Percentiles rank a stretch among this genome's conserved stretches.
These are phyloP conservation scores for Disparrhopalites patrizii DNA, from an alignment of 2,888 invertebrate genomes.

Conservation along the genomic window DNA sequence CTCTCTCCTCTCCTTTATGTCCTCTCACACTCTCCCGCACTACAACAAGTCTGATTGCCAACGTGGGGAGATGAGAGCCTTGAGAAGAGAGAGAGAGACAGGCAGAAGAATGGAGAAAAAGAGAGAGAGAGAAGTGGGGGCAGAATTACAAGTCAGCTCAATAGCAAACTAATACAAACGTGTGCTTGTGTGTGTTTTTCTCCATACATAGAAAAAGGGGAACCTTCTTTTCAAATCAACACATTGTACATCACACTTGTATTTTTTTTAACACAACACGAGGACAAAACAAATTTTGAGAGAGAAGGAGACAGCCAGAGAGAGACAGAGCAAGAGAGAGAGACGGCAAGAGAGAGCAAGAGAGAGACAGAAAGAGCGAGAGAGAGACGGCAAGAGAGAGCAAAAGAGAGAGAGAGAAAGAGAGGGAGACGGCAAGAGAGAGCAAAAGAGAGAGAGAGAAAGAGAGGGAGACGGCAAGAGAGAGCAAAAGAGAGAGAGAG, in stretches of 20 bases:
- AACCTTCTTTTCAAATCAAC: constrained; percentile 24
- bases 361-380: background rate
- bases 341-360: background rate
- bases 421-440: no score
- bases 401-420: no score
- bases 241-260: no score
- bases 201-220: no score
- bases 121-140: constrained; percentile 5
- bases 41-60: background rate
- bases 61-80: background rate
- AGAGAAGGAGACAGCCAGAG: background rate
- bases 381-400: background rate
- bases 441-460: no score
- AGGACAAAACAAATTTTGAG: no score
- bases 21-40: no score
- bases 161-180: background rate
- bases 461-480: no score
- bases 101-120: background rate
- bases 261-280: no score
- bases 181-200: background rate
- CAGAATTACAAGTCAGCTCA: background rate
- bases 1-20: background rate
- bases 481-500: background rate
- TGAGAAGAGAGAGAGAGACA: background rate
- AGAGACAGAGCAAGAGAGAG: background rate